Percentiles rank a stretch among this genome's conserved stretches.
These are phyloP conservation scores for Setipinna tenuifilis DNA, from an alignment of 2,797 vertebrate genomes.

Conservation along the genomic window DNA sequence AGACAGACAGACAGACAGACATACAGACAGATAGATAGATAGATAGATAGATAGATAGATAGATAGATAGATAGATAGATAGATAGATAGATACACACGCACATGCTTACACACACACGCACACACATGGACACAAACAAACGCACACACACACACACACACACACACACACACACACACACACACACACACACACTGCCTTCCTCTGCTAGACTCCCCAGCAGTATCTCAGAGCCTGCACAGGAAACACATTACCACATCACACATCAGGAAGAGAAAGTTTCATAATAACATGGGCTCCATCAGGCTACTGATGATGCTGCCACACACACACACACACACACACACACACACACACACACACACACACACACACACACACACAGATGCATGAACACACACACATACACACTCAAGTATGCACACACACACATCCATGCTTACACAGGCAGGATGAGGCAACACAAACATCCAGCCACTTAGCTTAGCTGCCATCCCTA, in stretches of 20 bases:
- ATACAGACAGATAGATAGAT: no score
- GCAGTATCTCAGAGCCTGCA: conserved; percentile 27
- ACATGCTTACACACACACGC: no score
- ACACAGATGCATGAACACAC: neutral
- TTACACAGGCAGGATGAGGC: conserved; percentile 60
- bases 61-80: no score
- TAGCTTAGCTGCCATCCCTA: no score
- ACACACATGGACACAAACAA: no score
- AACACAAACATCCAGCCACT: conserved; percentile 64
- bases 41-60: no score
- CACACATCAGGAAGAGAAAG: conserved; percentile 61
- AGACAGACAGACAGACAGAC: no score
- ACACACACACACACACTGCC: neutral
- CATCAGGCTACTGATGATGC: conserved; percentile 31
- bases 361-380: neutral
- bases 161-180: neutral
- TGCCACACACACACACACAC: neutral
- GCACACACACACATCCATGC: no score
- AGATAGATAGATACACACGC: no score
- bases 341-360: neutral
- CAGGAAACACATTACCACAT: conserved; percentile 63
- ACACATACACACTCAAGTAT: no score
- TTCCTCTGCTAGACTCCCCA: neutral
- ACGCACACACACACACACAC: no score
- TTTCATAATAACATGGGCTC: conserved; percentile 55